Evolutionary conservation across 2,888 invertebrate species (phyloP).

Genomic region (Dorcus hopei): DNA sequence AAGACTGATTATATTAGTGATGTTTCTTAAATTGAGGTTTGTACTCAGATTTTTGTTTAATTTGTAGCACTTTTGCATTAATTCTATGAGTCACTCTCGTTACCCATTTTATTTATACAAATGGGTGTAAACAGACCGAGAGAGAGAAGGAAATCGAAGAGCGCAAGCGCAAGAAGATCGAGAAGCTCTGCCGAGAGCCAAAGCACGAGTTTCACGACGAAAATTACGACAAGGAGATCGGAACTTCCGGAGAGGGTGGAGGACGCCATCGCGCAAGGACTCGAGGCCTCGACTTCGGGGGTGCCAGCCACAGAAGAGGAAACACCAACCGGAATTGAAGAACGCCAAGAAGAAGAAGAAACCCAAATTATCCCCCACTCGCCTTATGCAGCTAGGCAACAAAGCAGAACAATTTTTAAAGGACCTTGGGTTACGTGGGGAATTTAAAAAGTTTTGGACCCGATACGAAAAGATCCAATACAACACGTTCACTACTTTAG

Average conservation of each 20-base stretch:
- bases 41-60: too few relatives aligned
- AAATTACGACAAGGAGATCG: slow-evolving; percentile 73
- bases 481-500: too few relatives aligned
- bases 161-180: slow-evolving; percentile 73
- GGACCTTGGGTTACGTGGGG: too few relatives aligned
- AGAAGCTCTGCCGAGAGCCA: slow-evolving; percentile 71
- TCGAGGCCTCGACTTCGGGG: slow-evolving; percentile 57
- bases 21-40: too few relatives aligned
- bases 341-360: slow-evolving; percentile 36
- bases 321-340: slow-evolving; percentile 31
- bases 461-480: too few relatives aligned
- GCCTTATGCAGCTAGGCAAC: slow-evolving; percentile 42
- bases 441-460: too few relatives aligned
- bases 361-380: slow-evolving; percentile 34
- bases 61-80: too few relatives aligned
- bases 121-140: slow-evolving; percentile 80
- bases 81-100: too few relatives aligned
- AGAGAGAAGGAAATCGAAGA: slow-evolving; percentile 77
- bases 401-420: not conserved
- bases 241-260: slow-evolving; percentile 76
- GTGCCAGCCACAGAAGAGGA: slow-evolving; percentile 10
- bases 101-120: too few relatives aligned
- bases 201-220: slow-evolving; percentile 85
- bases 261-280: slow-evolving; percentile 81
- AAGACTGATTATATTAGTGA: too few relatives aligned